Base-by-base conservation (phyloP, 2,888 invertebrate species). In the Caenorhabditis virilis region DNA sequence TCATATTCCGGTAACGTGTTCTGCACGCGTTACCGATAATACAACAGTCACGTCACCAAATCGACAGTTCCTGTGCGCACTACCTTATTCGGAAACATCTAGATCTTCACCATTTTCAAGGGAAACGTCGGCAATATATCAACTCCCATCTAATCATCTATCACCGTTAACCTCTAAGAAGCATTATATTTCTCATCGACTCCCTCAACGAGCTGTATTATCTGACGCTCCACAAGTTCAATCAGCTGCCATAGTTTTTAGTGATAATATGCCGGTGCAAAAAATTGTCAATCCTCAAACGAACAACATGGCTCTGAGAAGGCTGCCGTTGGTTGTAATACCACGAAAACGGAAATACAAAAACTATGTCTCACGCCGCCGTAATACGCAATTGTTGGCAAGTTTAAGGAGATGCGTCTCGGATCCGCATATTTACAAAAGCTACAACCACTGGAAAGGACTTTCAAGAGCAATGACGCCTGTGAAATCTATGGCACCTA, bases 321-420 rank as follows among this genome's bases (percentile, higher is more conserved):
- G 76, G 16, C 54, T 79, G 51, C 82, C 82, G 1, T 59, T 82
- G 16, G 81, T 82, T 16, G 80, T 82, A 26, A 82, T 82, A 41
- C 82, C 82, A 7, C 55, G 77, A 9, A 72, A 78, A 36, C 52
- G 80, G 20, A 82, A 81, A 58, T 79, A 82, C 58, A 82, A 82
- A 59, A 79, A 82, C 59, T 82, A 76, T 51, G 79, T 82, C 9
- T 78, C 78, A 5, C 67, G 82, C 13, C 58, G 79, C 26, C 49
- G 79, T 43, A 82, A 82, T 38, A 77, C 74, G 20, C 77, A 76
- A 50, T 58, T 77, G 7, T 49, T 80, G 15, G 76, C 77, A 20
- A 72, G 72, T 41, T 48, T 82, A 15, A 46, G 82, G 9, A 47
- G 70, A 26, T 82, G 80, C 60, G 61, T 65, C 9, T 80, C 79